Base-by-base conservation (phyloP, 2,888 invertebrate species). In the Uropetala carovei region DNA sequence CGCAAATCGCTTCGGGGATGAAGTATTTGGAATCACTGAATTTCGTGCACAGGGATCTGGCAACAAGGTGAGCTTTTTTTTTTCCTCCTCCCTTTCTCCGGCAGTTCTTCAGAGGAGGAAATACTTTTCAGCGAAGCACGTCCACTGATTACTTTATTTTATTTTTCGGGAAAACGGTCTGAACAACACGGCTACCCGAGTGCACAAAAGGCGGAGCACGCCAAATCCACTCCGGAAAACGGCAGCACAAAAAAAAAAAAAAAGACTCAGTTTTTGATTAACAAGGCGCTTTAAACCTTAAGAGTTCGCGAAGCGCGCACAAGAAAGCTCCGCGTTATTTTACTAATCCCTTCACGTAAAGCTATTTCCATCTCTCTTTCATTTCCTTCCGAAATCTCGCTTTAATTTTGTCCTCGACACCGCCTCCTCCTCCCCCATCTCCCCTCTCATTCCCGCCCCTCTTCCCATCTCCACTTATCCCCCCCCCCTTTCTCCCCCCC, bases 1-100 rank as follows among this genome's bases (percentile, higher is more conserved):
- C 97, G 93, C 98, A 98, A 96, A 97, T 98, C 95, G 97, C 98
- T 94, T 98, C 98, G 93, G 98, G 98, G 93, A 98, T 98, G 98
- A 98, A 98, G 95, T 98, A 98, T 95, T 96, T 98, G 95, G 98
- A 98, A 95, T 97, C 97, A 93, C 96, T 97, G 95, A 97, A 97
- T 95, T 98, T 97, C 95, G 97, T 98, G 93, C 98, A 98, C 95
- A 96, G 98, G 94, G 98, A 98, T 95, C 96, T 98, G 94, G 98
- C 98, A 93, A 97, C 98, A 94, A 97, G 97, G 97, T 97, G 96
- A 96, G 95, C 94, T 81, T 11, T 9, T 18, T 13, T 75, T n/a
- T n/a, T n/a, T n/a, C n/a, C n/a, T n/a, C n/a, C 27, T 2, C 18
- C n/a, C 18, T 68, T 68, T 43, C 43, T 43, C 43, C 43, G 43